Percentiles rank a stretch among this genome's conserved stretches.
Evolutionary conservation across 2,113 vertebrate genomes (phyloP).

Genomic region (Athene cunicularia): DNA sequence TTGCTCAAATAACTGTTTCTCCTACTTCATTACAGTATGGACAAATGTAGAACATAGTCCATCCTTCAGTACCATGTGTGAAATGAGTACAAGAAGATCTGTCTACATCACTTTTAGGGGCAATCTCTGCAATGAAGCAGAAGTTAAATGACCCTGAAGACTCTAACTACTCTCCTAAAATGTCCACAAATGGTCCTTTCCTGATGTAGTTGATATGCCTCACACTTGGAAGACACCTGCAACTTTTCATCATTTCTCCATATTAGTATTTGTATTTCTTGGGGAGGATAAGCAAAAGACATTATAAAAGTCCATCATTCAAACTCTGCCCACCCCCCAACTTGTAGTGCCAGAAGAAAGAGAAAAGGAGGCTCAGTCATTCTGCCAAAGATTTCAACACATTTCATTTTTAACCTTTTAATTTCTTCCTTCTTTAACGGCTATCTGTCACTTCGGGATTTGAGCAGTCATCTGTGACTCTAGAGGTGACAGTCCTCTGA

Average conservation of each 20-base stretch:
- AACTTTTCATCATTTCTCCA: not conserved
- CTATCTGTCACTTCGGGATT: not conserved
- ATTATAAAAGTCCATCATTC: not conserved
- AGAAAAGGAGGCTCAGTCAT: not conserved
- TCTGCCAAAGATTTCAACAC: not conserved
- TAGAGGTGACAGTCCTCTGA: not conserved
- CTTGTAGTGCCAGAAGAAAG: not conserved
- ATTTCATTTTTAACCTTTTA: not conserved
- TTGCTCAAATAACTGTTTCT: not conserved
- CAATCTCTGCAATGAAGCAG: not conserved
- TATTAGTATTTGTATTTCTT: not conserved
- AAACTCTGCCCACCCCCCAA: not conserved
- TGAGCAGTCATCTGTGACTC: not conserved
- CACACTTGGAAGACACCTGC: not conserved
- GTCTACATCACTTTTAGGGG: not conserved
- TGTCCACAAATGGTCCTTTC: not conserved
- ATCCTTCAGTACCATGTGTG: not conserved
- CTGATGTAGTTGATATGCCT: not conserved
- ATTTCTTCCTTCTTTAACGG: not conserved
- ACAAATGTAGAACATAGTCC: not conserved
- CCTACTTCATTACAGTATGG: not conserved
- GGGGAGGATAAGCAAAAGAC: not conserved
- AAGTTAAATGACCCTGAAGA: not conserved
- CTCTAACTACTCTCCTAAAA: not conserved
- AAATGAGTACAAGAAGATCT: not conserved